Evolutionary conservation across 2,797 vertebrate species (phyloP), one percentile per base, ranked within the genome.

Genomic region (Acanthopagrus latus): DNA sequence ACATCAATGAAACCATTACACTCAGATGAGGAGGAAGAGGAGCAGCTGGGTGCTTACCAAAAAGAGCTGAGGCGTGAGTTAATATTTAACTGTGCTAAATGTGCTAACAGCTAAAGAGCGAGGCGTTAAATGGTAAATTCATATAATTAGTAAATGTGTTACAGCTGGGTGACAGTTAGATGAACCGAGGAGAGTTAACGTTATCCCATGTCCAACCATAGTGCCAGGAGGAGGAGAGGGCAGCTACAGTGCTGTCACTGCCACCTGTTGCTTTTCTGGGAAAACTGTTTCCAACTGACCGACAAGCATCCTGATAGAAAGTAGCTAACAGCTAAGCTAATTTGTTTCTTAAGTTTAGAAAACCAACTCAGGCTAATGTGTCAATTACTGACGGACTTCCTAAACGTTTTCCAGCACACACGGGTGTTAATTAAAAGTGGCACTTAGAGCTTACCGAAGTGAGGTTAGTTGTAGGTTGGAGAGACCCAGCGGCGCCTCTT

Each of bases 1-100:
- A 11, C 10, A 58, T 54, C 33, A 77, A 96, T 95, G 94, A 94
- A 93, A 82, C 80, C 90, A 1, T 50, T 92, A 12, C 84, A 94
- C 14, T 93, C 93, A 7, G 95, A 95, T 0, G 92, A 95, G 47
- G 93, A 93, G 9, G 90, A 94, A 2, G 65, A 17, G 10, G 92
- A 95, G 78, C 90, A 93, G 58, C 78, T 91, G 29, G 86, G 81
- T 8, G 77, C 23, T n/a, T 87, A 87, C 29, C 89, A 92, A 1
- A 94, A 93, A 55, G 88, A 94, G 46, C 72, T 94, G 52, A 93
- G 94, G 86, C 91, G 95, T 96, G 78, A 81, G 89, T 85, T 71
- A 3, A n/a, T 17, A 0, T 43, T 76, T 70, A 23, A 7, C 0
- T 0, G 3, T 4, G 17, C 44, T 62, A 51, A 8, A 20, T 50